Evolutionary conservation across 2,888 invertebrate species (phyloP).

Genomic region (Drosophila sordidapex): DNA sequence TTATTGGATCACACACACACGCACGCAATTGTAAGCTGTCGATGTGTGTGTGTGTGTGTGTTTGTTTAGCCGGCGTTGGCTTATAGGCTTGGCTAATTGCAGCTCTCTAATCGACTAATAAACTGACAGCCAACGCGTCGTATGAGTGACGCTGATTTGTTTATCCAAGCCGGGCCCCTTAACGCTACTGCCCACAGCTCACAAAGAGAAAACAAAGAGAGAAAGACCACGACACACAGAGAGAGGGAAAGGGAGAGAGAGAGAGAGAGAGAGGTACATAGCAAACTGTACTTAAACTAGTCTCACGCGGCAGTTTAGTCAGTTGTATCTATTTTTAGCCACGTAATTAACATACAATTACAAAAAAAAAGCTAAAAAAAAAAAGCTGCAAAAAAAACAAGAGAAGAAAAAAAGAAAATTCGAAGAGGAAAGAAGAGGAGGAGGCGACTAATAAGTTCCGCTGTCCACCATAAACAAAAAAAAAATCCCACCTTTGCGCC

Average conservation of each 20-base stretch:
- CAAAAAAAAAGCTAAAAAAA: conserved; percentile 8
- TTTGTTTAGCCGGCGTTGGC: neutral
- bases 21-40: neutral
- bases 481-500: neutral
- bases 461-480: neutral
- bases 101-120: conserved; percentile 37
- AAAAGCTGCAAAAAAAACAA: neutral
- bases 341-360: conserved; percentile 72
- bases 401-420: neutral
- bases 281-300: conserved; percentile 3
- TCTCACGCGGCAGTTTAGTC: conserved; percentile 20
- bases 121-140: conserved; percentile 62
- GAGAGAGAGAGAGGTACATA: neutral
- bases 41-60: neutral
- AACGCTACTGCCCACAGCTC: conserved; percentile 8
- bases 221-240: neutral
- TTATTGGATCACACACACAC: neutral
- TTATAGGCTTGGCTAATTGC: conserved; percentile 58
- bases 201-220: neutral
- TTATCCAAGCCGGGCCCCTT: conserved; percentile 42
- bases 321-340: conserved; percentile 55
- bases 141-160: conserved; percentile 76
- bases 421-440: neutral
- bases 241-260: too few species aligned
- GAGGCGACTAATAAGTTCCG: conserved; percentile 23